phyloP scores from a whole-genome alignment of 2,797 vertebrate genomes.

The Alauda arvensis region DNA sequence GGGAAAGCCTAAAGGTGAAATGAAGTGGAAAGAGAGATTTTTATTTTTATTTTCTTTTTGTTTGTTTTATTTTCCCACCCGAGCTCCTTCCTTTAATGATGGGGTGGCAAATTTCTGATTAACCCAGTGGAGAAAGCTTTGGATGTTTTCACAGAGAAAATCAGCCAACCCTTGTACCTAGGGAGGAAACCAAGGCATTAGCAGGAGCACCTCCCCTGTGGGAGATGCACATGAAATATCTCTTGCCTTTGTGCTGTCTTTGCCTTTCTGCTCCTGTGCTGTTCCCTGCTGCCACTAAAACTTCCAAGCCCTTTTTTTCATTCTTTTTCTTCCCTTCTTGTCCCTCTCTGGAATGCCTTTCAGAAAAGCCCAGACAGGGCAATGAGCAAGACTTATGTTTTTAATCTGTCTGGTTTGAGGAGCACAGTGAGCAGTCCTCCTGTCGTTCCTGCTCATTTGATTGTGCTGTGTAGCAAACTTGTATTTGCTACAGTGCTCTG shows the following conservation, averaged over 20 bases:
- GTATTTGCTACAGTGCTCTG: not conserved
- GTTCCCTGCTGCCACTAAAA: not conserved
- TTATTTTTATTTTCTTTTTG: not conserved
- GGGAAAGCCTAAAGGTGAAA: not conserved
- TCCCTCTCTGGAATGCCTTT: not conserved
- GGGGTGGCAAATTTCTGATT: not conserved
- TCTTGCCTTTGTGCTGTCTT: not conserved
- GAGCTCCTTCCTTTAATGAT: not conserved
- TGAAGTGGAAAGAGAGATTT: not conserved
- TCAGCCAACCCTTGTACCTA: rapidly evolving
- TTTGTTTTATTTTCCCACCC: not conserved
- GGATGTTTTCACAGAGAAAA: not conserved
- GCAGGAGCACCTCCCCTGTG: not conserved
- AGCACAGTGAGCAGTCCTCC: not conserved
- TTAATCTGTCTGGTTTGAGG: not conserved
- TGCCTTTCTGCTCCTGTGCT: not conserved
- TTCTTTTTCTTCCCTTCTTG: rapidly evolving
- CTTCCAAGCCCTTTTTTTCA: not conserved
- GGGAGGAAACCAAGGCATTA: not conserved
- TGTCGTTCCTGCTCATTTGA: not conserved
- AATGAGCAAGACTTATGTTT: not conserved
- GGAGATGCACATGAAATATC: not conserved
- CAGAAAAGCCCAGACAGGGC: not conserved
- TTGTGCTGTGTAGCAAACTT: not conserved
- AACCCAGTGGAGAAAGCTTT: not conserved